Conservation (phyloP, 2,888 invertebrate genomes). For the Cataglyphis altisquamis region DNA sequence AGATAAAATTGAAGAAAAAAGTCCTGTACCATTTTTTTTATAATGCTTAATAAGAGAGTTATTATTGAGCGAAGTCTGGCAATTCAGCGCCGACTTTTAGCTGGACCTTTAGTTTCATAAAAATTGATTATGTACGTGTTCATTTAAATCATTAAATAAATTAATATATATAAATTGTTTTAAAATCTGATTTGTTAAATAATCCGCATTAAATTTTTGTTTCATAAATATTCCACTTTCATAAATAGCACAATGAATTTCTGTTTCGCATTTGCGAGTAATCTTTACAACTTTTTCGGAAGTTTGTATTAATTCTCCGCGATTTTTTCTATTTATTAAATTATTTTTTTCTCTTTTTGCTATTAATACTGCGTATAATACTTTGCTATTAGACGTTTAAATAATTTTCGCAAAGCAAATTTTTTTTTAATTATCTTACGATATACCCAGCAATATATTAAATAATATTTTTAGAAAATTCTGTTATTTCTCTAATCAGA, state of each 20-base stretch:
- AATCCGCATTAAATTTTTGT: not conserved
- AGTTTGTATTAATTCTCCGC: not conserved
- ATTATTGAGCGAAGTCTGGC: too few relatives aligned
- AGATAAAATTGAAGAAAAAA: too few relatives aligned
- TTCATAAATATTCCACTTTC: not conserved
- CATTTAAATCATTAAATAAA: not conserved
- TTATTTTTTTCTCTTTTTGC: not conserved
- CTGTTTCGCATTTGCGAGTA: not conserved
- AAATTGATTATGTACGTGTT: not conserved
- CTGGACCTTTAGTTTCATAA: too few relatives aligned
- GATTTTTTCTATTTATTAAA: conserved; percentile 4
- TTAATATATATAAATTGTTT: not conserved
- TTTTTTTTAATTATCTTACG: not conserved
- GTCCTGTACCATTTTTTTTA: too few relatives aligned
- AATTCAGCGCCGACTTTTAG: too few relatives aligned
- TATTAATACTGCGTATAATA: too few relatives aligned
- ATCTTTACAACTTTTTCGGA: not conserved
- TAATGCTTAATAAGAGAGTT: too few relatives aligned
- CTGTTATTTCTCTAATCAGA: not conserved
- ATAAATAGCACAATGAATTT: not conserved
- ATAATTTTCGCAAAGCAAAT: not conserved
- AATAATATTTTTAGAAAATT: conserved; percentile 2
- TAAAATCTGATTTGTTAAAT: not conserved
- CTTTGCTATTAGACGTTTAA: too few relatives aligned
- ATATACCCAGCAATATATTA: conserved; percentile 1